These are phyloP conservation scores for Tympanuchus pallidicinctus DNA, from an alignment of 2,113 vertebrate species.

Conservation along the genomic window DNA sequence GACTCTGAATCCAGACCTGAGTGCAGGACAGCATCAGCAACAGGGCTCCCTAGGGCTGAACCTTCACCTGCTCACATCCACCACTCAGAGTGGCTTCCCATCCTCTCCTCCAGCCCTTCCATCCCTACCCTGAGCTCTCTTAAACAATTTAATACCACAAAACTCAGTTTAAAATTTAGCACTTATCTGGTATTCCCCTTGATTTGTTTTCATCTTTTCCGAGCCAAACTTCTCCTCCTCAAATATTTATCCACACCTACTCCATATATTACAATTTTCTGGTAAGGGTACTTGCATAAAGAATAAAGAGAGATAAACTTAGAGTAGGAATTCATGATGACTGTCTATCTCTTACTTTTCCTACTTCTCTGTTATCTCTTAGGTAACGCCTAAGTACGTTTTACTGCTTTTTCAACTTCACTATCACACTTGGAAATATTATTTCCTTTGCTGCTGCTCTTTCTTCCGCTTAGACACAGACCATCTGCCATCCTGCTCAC, in stretches of 20 bases:
- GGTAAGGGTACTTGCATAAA: neutral
- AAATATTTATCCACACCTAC: neutral
- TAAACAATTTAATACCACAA: neutral
- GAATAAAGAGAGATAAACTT: neutral
- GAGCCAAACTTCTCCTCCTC: neutral
- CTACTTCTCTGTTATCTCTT: neutral
- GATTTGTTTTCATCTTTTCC: neutral
- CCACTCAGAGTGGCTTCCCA: neutral
- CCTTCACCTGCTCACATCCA: neutral
- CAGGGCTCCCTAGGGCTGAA: neutral
- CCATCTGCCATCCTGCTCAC: constrained; percentile 29
- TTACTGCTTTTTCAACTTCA: constrained; percentile 21
- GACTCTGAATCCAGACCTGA: rapidly evolving
- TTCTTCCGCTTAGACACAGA: neutral
- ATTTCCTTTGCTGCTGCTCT: neutral
- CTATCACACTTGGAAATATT: neutral
- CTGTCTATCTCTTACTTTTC: neutral
- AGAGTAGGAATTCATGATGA: neutral
- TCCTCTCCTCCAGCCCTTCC: neutral
- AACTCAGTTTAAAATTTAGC: neutral
- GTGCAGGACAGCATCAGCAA: neutral
- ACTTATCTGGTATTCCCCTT: neutral
- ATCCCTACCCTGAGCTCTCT: neutral
- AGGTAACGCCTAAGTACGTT: neutral
- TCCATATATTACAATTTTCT: neutral